Evolutionary conservation across 2,797 vertebrate species (phyloP).

Genomic region (Chrysocyon brachyurus): DNA sequence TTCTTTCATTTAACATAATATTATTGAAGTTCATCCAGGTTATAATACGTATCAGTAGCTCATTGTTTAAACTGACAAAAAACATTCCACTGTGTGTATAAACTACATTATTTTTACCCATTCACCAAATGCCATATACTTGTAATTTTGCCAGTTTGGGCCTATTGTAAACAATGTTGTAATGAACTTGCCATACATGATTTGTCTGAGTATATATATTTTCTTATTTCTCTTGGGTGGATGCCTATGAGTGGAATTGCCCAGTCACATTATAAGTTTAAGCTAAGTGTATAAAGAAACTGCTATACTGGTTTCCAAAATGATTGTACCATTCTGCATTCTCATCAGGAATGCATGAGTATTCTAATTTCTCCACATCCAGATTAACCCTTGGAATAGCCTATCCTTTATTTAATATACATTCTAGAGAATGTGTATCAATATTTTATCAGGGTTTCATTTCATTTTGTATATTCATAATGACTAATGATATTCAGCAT

Average conservation of each 20-base stretch:
- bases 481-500: neutral
- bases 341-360: neutral
- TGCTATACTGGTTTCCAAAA: neutral
- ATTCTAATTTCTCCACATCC: neutral
- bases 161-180: neutral
- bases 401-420: neutral
- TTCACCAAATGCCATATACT: neutral
- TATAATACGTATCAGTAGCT: neutral
- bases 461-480: neutral
- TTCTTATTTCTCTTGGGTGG: neutral
- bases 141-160: neutral
- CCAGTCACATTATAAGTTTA: neutral
- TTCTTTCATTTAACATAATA: conserved; percentile 40
- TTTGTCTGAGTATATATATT: neutral
- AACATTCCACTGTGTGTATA: neutral
- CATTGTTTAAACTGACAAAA: neutral
- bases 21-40: neutral
- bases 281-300: neutral
- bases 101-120: neutral
- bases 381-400: neutral
- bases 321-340: neutral
- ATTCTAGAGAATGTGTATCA: conserved; percentile 7
- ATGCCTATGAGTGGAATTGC: neutral
- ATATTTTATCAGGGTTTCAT: neutral
- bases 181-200: neutral